Evolutionary conservation across 1,140 invertebrate species (phyloP), one percentile per base, ranked within the genome.

Genomic region (Anastatus disparis): DNA sequence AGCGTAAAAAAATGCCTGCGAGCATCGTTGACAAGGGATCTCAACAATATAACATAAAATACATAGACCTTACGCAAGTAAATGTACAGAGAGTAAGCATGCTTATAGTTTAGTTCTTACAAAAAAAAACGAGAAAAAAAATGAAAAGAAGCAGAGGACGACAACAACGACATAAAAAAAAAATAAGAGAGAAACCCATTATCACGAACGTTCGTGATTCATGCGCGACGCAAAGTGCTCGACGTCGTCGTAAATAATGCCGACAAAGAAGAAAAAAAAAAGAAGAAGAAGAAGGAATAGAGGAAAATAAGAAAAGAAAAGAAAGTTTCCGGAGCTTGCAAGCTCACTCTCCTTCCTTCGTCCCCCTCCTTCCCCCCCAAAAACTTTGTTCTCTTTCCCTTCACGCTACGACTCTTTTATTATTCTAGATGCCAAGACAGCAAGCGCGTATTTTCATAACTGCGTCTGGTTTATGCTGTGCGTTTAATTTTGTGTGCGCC

Each of bases 151-250:
- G 52, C 27, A 10, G 52, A 31, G 17, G 52, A 31, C 26, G 52
- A 1, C 12, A 20, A 15, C 3, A 29, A 58, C 20, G n/a, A n/a
- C n/a, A n/a, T n/a, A 61, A n/a, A n/a, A n/a, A n/a, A n/a, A n/a
- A n/a, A n/a, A n/a, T n/a, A n/a, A n/a, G n/a, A 65, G 42, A 53
- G 53, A 64, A 52, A 22, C 17, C 10, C 50, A 38, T 53, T 53
- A 65, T 65, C 50, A 35, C n/a, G 24, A 53, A 9, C 22, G 15
- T 42, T 63, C 48, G 35, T 65, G 62, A 65, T 65, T 65, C 62
- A 65, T 53, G 62, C 27, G 62, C 20, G 46, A 50, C 61, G 27
- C 35, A 53, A 40, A 63, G 61, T 63, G 26, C 61, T 63, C 29
- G 44, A 27, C 17, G 62, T 42, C 24, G 22, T 53, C 48, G 46